phyloP scores from a whole-genome alignment of 2,113 vertebrate species.

The Phainopepla nitens region DNA sequence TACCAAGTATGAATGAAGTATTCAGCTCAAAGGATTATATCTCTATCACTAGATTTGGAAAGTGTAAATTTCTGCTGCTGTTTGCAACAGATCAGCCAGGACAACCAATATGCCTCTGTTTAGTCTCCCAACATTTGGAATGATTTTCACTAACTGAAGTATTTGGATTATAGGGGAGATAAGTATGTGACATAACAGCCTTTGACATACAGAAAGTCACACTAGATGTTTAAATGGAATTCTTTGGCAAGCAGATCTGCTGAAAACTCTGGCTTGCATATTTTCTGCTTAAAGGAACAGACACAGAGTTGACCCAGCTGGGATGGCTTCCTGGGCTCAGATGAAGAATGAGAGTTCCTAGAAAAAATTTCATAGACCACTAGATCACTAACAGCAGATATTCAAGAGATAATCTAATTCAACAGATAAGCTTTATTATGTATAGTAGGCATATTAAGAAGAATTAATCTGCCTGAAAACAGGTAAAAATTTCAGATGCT shows the following conservation, averaged over 20 bases:
- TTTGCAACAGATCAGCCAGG: background rate
- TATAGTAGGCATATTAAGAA: background rate
- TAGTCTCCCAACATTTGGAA: background rate
- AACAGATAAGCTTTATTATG: background rate
- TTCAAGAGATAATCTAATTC: background rate
- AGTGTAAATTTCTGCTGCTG: background rate
- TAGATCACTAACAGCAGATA: background rate
- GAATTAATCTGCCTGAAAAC: background rate
- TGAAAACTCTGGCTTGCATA: background rate
- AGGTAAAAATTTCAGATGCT: background rate
- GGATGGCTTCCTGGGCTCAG: background rate
- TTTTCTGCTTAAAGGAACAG: background rate
- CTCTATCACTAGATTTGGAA: background rate
- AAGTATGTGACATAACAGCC: background rate
- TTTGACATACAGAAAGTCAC: background rate
- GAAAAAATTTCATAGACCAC: background rate
- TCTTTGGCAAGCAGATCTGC: background rate
- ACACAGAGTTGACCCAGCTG: background rate
- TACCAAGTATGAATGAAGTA: background rate
- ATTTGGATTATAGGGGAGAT: background rate
- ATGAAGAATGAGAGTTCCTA: background rate
- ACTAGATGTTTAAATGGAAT: background rate
- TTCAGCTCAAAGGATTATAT: background rate
- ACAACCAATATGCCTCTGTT: background rate
- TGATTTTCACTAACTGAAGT: background rate